Base-by-base conservation (phyloP, 2,888 invertebrate species). In the Drosophila helvetica region DNA sequence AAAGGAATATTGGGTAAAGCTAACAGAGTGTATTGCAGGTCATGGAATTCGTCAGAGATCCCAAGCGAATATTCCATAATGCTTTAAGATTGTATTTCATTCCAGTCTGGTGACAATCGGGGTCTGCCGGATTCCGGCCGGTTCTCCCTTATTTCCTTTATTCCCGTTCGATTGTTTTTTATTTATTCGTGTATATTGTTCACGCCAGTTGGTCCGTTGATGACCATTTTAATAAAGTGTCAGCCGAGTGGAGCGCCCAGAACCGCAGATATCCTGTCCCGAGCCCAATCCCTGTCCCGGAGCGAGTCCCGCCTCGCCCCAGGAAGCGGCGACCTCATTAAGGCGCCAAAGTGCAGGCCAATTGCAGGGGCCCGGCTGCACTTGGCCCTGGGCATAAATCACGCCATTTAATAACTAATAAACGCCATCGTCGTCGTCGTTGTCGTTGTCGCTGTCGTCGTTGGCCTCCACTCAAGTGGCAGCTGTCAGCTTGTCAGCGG, bases 401-500 rank as follows among this genome's bases (percentile, higher is more conserved):
- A 88, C 78, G 68, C 70, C 72, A 50, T 88, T 84, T 84, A 84
- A 86, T 84, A 84, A 84, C 88, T 84, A 84, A 84, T 88, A 88
- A 84, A 76, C 86, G 86, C 63, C 62, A 56, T 75, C 71, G 59
- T 57, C 54, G 38, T 7, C 33, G 47, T 15, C 22, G 10, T 30
- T 30, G 38, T 15, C n/a, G 42, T 5, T 33, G 46, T 30, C 42
- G 42, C 22, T 48, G 65, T 38, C 15, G 67, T 53, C 46, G 54
- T 54, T 57, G 61, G 46, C 54, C 52, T 54, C 55, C 66, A 83
- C 64, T 68, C 90, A 91, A 91, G 90, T 91, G 89, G 83, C 91
- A 91, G 90, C 91, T 91, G 91, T 90, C 91, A 90, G 74, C 80
- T 86, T 85, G 85, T 79, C 84, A 82, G 79, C 79, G 51, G 58